Conservation (phyloP, 2,113 vertebrate species). For the Heterotilapia buettikoferi region DNA sequence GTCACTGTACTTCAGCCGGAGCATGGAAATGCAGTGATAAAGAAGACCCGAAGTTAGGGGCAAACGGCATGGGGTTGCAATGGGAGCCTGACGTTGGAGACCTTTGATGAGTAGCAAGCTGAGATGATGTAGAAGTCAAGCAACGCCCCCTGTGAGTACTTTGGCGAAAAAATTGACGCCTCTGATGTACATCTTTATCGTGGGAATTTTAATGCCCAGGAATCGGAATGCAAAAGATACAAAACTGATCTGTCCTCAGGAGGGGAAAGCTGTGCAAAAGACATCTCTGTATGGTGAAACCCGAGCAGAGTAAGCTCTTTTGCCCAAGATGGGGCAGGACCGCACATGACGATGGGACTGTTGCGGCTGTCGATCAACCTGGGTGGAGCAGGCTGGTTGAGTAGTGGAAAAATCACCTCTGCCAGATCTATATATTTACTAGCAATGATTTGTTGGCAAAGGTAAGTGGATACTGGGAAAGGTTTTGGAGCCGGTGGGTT, state of each 20-base stretch:
- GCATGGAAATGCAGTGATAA: not conserved
- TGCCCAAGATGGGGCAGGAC: not conserved
- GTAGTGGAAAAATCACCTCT: not conserved
- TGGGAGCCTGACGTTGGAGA: not conserved
- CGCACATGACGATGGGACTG: fast-evolving
- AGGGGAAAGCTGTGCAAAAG: not conserved
- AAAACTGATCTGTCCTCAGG: not conserved
- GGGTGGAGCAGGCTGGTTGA: not conserved
- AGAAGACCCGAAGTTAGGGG: not conserved
- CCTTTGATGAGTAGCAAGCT: not conserved
- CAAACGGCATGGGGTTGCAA: not conserved
- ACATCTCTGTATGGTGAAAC: not conserved
- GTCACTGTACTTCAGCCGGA: not conserved
- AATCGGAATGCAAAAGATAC: fast-evolving
- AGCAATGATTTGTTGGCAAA: not conserved
- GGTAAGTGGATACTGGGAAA: not conserved
- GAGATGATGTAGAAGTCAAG: not conserved
- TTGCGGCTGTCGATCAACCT: fast-evolving
- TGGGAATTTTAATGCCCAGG: not conserved
- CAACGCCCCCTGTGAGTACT: fast-evolving
- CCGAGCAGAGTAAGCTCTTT: fast-evolving
- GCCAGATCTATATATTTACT: not conserved
- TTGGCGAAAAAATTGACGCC: fast-evolving
- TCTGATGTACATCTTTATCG: fast-evolving
- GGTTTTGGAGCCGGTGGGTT: not conserved